Conservation (phyloP, 2,113 vertebrate species). For the Erpornis zantholeuca region DNA sequence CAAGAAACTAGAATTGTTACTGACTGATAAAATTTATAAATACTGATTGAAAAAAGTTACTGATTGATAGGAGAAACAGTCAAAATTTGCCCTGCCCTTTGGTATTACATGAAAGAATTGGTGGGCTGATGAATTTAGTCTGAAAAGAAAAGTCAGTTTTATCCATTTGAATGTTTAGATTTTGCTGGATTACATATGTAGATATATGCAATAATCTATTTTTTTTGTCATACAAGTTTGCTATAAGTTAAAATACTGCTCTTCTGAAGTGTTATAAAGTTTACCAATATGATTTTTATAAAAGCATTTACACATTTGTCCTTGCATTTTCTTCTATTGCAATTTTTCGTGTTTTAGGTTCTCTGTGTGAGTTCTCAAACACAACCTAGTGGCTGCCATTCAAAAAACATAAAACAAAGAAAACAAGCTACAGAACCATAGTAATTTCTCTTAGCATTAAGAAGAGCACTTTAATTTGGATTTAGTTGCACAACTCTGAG, state of each 20-base stretch:
- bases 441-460: background rate
- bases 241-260: background rate
- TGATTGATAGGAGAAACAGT: background rate
- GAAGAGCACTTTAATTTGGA: background rate
- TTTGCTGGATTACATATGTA: background rate
- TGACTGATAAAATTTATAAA: too few relatives aligned
- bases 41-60: background rate
- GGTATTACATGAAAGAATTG: background rate
- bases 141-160: background rate
- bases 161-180: background rate
- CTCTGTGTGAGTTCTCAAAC: background rate
- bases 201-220: background rate
- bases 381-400: background rate
- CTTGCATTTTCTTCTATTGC: background rate
- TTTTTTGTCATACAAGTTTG: background rate
- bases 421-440: background rate
- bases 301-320: background rate
- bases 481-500: background rate
- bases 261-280: background rate
- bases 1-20: background rate
- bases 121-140: background rate
- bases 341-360: background rate
- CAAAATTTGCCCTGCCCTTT: background rate
- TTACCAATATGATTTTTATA: background rate
- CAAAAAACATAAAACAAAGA: background rate